Evolutionary conservation across 2,113 vertebrate species (phyloP), one percentile per base, ranked within the genome.

Genomic region (Otolemur garnettii): DNA sequence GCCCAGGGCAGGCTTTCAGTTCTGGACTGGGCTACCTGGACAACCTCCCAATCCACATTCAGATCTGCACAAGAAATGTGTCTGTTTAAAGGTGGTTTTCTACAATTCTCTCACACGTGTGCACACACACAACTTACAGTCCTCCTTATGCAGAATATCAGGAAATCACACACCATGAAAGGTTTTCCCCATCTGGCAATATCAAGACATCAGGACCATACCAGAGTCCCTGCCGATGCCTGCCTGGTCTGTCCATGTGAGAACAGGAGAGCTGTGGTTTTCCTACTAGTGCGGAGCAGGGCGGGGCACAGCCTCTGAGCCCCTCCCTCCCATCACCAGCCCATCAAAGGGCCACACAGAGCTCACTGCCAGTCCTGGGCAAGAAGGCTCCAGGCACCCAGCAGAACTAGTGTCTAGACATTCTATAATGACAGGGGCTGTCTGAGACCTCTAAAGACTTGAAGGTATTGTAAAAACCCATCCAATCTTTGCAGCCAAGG

Each of bases 241-340:
- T 28, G 26, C 42, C 38, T 38, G 38, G 38, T 68, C 77, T 84
- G 69, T 83, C 92, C 57, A 33, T 14, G 24, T 9, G 66, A 90
- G 95, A 96, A 95, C 96, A 95, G 53, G 13, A 64, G 33, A 83
- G 42, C 64, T 91, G 83, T 82, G 89, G 55, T 96, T 96, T 95
- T 95, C 91, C 91, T 95, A 96, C 50, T 83, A 89, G 50, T 64
- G 71, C 57, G 59, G 66, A 93, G 79, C 24, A 79, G 71, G 38
- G n/a, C n/a, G 95, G 53, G 66, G 68, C 83, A 50, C 45, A 60
- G 35, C 13, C 38, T 86, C 26, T 1, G 81, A 94, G 59, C 68
- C 77, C 42, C 45, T 59, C 78, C 45, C 35, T 81, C 45, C 21
- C 72, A 35, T 59, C 55, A 85, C 19, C 4, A 9, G 15, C n/a